Percentiles rank a stretch among this genome's conserved stretches.
phyloP scores from a whole-genome alignment of 2,797 vertebrate genomes.

The Cyclura pinguis region DNA sequence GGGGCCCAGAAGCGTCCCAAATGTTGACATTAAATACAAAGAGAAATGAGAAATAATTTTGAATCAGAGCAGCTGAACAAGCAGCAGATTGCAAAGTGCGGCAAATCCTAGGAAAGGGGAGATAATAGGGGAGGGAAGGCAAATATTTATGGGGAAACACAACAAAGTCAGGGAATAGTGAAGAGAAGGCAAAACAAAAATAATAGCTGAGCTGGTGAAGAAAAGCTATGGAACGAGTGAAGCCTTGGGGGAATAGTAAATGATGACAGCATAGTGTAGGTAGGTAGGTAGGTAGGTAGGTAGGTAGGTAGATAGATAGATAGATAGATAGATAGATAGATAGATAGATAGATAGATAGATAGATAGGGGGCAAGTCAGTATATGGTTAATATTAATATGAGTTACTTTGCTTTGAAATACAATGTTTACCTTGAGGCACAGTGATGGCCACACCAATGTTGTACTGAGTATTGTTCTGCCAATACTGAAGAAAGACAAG shows the following conservation, averaged over 20 bases:
- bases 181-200: slow-evolving; percentile 43
- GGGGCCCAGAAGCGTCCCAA: slow-evolving; percentile 57
- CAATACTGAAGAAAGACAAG: background rate
- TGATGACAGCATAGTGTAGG: background rate
- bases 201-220: slow-evolving; percentile 56
- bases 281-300: too few species aligned
- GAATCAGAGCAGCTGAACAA: slow-evolving; percentile 53
- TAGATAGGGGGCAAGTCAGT: slow-evolving; percentile 2
- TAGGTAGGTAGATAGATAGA: too few species aligned
- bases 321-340: too few species aligned
- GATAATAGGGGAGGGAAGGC: slow-evolving; percentile 39
- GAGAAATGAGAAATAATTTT: slow-evolving; percentile 57
- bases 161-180: slow-evolving; percentile 38
- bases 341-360: too few species aligned
- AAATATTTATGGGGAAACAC: slow-evolving; percentile 47
- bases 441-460: background rate
- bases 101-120: slow-evolving; percentile 53
- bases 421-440: background rate
- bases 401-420: background rate
- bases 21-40: slow-evolving; percentile 65
- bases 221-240: slow-evolving; percentile 43
- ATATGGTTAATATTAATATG: background rate
- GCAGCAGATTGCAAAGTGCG: slow-evolving; percentile 36
- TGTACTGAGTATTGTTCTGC: background rate
- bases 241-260: slow-evolving; percentile 46